Evolutionary conservation across 2,113 vertebrate genomes (phyloP), one percentile per base, ranked within the genome.

Genomic region (Acinonyx jubatus): DNA sequence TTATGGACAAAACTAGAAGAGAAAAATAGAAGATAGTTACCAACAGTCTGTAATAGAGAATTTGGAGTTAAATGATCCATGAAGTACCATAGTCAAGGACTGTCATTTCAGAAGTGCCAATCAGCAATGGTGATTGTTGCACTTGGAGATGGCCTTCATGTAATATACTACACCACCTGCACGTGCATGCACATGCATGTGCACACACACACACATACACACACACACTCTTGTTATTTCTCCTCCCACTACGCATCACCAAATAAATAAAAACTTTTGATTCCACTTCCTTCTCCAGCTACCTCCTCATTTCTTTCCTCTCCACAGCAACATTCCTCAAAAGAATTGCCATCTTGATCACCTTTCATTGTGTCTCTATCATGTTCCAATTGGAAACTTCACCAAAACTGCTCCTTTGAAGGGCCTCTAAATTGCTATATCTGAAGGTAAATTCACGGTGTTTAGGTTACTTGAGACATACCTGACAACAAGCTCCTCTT

Each of bases 1-100:
- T 85, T 81, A 96, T 82, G 41, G n/a, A 66, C 55, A 89, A 95
- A 92, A 36, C 14, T 82, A 5, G n/a, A 74, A 29, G 38, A 86
- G 25, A 61, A 79, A 78, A 94, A 95, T 41, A 83, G 85, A 95
- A 65, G 50, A 52, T 11, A 85, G 18, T 29, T 87, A 45, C 52
- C 2, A 2, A 81, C 61, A 61, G 15, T 73, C 15, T 52, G 21
- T 45, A 69, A 45, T n/a, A 87, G 74, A 80, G 19, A 92, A 94
- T 90, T 12, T 87, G 38, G 55, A 74, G 21, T 87, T 86, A 90
- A 83, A 15, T 80, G 63, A 57, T 68, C 50, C 13, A 52, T 10
- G 63, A 92, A 66, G 23, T 2, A 68, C 31, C 73, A 27, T 5
- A 52, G 68, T 50, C 29, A 89, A 69, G 23, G 21, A 29, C 7